Evolutionary conservation across 2,113 vertebrate species (phyloP), one percentile per base, ranked within the genome.

Genomic region (Crotalus viridis): DNA sequence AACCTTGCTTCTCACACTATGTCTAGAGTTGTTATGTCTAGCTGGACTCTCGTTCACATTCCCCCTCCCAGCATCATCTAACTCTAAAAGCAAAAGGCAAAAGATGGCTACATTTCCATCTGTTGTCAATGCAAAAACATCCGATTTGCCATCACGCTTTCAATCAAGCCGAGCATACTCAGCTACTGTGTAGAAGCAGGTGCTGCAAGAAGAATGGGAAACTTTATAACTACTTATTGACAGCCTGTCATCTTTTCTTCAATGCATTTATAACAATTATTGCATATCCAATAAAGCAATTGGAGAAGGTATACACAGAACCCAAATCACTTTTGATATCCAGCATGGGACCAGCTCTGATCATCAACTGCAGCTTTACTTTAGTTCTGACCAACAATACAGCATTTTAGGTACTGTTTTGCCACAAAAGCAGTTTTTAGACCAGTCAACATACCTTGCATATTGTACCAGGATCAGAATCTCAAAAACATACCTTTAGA

Each of bases 391-490:
- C 24, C 54, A 55, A 26, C 43, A 33, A 33, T 54, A 43, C 19
- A 81, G 15, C n/a, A 43, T 85, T 0, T 90, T 87, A 94, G 90
- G 17, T 43, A 90, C 48, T 51, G 17, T 15, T 86, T 91, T 0
- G 0, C n/a, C 22, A 0, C 0, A 0, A 13, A 2, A 4, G 10
- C 43, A 43, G 33, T 89, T 88, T 33, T 4, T 87, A 0, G 86
- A 0, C 10, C 2, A 2, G 26, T 57, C 54, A 91, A n/a, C 4
- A 1, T 15, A 5, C 22, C 28, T 91, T 8, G 85, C n/a, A 92
- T 94, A 24, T 85, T 43, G 28, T 69, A 28, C 89, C 59, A 90
- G 86, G 91, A 81, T 10, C 54, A 26, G 1, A 1, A 0, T 28
- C 54, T 0, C n/a, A 10, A 92, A 81, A 54, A 81, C 48, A 93